Conservation (phyloP, 2,113 vertebrate genomes). For the Hyperopisus bebe region DNA sequence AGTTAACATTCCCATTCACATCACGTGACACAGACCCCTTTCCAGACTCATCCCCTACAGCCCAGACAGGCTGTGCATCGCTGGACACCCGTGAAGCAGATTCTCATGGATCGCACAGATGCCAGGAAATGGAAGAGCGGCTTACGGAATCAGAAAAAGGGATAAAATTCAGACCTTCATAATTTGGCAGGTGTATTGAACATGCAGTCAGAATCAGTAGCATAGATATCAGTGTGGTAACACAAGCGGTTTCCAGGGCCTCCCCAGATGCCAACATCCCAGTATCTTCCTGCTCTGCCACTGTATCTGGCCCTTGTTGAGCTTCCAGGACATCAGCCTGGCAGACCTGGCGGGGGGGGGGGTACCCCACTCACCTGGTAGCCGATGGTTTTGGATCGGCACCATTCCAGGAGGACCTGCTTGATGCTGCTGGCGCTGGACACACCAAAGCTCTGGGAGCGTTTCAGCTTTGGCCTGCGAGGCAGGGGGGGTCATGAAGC, state of each 20-base stretch:
- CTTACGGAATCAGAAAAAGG: background rate
- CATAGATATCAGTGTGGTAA: background rate
- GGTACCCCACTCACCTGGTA: constrained; percentile 68
- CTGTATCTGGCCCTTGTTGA: background rate
- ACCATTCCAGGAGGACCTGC: constrained; percentile 89
- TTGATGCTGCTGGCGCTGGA: constrained; percentile 90
- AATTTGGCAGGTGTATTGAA: background rate
- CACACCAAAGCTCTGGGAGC: constrained; percentile 83
- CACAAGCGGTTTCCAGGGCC: background rate
- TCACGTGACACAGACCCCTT: background rate
- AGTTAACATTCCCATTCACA: background rate
- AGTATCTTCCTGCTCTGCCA: background rate
- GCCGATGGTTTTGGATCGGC: constrained; percentile 86
- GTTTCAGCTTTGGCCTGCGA: constrained; percentile 76
- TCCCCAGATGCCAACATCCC: background rate
- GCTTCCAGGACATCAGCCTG: background rate
- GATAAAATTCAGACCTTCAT: background rate
- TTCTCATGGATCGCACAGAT: background rate
- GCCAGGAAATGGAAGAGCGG: background rate
- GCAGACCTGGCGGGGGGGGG: background rate
- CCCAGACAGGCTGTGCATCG: background rate
- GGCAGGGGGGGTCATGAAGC: constrained; percentile 36
- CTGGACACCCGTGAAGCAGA: background rate
- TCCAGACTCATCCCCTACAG: background rate
- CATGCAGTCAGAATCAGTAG: background rate